Conservation (phyloP, 1,140 invertebrate species). For the Cydia strobilella region DNA sequence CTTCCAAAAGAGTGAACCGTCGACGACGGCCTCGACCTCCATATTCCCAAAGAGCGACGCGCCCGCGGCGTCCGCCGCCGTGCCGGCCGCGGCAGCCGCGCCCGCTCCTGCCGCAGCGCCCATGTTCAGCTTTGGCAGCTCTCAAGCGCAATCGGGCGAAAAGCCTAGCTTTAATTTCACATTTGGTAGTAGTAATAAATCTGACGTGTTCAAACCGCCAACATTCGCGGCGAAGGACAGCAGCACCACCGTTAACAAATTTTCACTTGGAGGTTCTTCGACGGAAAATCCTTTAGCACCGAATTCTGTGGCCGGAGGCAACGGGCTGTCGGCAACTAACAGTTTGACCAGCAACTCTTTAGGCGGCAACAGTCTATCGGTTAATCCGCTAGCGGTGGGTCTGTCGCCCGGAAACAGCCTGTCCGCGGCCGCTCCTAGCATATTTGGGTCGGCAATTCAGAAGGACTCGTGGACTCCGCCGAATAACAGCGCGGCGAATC, state of each 20-base stretch:
- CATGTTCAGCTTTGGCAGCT: conserved; percentile 57
- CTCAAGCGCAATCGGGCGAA: conserved; percentile 37
- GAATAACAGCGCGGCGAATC: conserved; percentile 38
- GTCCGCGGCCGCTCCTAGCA: neutral
- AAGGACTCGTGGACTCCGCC: conserved; percentile 51
- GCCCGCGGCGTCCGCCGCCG: conserved; percentile 32
- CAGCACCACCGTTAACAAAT: conserved; percentile 43
- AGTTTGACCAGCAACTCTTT: conserved; percentile 29
- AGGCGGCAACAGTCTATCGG: neutral
- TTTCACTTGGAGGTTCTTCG: conserved; percentile 41
- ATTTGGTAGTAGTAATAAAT: conserved; percentile 50
- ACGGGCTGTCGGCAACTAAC: conserved; percentile 33
- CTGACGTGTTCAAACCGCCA: conserved; percentile 38
- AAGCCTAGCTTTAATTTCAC: conserved; percentile 61
- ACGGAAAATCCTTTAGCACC: conserved; percentile 37
- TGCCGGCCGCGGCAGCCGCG: conserved; percentile 37
- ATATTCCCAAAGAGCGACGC: conserved; percentile 33
- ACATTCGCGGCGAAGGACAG: conserved; percentile 46
- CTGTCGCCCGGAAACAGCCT: neutral
- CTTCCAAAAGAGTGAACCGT: conserved; percentile 49
- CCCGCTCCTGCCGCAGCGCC: conserved; percentile 40
- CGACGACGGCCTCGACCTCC: conserved; percentile 37
- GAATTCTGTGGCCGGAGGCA: conserved; percentile 38
- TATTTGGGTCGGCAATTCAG: conserved; percentile 48
- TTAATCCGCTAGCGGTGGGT: neutral